Conservation (phyloP, 1,140 invertebrate species). For the Ceratoteleas bidentatus region DNA sequence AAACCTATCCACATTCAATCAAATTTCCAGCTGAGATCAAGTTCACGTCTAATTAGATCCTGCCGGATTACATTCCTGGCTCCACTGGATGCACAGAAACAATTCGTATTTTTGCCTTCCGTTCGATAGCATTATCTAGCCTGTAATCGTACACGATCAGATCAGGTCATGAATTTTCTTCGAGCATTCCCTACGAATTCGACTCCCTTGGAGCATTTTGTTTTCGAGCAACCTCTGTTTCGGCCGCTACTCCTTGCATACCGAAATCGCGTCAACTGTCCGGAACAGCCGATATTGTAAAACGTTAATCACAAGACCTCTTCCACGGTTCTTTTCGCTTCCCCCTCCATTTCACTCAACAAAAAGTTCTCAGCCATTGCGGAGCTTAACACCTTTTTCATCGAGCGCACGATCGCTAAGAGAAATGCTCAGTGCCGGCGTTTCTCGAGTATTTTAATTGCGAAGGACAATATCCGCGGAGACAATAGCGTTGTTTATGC, state of each 20-base stretch:
- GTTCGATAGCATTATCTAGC: constrained; percentile 12
- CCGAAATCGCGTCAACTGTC: too few relatives aligned
- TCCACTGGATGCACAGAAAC: constrained; percentile 1
- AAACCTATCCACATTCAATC: constrained; percentile 8
- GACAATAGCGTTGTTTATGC: constrained; percentile 45
- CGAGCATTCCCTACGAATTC: constrained; percentile 22
- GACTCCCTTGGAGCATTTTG: constrained; percentile 7
- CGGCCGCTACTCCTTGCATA: too few relatives aligned
- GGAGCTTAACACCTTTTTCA: constrained; percentile 53
- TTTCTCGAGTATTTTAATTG: constrained; percentile 59
- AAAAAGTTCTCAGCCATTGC: too few relatives aligned
- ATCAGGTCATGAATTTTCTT: constrained; percentile 13
- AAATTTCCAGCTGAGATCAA: background rate
- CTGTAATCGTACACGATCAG: constrained; percentile 10
- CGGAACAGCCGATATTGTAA: too few relatives aligned
- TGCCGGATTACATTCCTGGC: constrained; percentile 7
- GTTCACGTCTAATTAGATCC: constrained; percentile 18
- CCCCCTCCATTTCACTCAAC: too few relatives aligned
- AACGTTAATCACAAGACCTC: too few relatives aligned
- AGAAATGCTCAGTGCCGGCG: too few relatives aligned
- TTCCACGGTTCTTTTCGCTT: too few relatives aligned
- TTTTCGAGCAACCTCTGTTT: background rate
- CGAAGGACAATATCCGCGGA: constrained; percentile 44
- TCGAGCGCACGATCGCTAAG: constrained; percentile 41
- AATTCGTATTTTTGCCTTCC: constrained; percentile 18